A percentile compares a stretch with the other conserved stretches of the same genome.
phyloP scores from a whole-genome alignment of 2,797 vertebrate genomes.

The Falco berigora region DNA sequence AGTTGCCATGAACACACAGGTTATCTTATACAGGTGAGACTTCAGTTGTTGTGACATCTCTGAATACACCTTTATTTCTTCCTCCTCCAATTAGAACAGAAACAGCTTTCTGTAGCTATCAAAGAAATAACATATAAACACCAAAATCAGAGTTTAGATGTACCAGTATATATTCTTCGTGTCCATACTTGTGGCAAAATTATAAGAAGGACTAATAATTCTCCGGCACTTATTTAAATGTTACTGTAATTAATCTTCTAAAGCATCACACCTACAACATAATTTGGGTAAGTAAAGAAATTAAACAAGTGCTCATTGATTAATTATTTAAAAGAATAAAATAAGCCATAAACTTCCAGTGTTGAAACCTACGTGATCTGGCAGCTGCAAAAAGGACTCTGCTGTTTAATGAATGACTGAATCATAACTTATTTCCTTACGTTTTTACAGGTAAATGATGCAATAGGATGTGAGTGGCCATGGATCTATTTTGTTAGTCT shows the following conservation, averaged over 20 bases:
- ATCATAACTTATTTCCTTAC: constrained; percentile 77
- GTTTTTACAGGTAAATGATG: constrained; percentile 93
- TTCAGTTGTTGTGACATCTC: not conserved
- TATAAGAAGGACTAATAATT: not conserved
- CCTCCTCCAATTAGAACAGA: not conserved
- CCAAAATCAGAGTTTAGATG: not conserved
- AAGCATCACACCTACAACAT: not conserved
- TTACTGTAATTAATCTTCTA: not conserved
- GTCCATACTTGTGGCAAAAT: not conserved
- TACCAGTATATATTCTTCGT: not conserved
- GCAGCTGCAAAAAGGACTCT: constrained; percentile 75
- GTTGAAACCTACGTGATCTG: constrained; percentile 61
- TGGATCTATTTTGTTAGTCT: constrained; percentile 99
- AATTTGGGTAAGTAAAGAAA: constrained; percentile 24
- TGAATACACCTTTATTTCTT: not conserved
- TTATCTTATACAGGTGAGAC: constrained; percentile 46
- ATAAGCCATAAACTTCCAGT: not conserved
- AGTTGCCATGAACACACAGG: constrained; percentile 77
- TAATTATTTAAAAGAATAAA: not conserved
- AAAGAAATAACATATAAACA: not conserved
- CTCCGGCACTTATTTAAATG: not conserved
- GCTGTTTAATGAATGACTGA: constrained; percentile 72
- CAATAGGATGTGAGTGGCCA: constrained; percentile 92
- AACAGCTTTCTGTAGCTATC: not conserved
- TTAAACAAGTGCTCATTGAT: not conserved